These are phyloP conservation scores for Neria commutata DNA, from an alignment of 2,888 invertebrate species.

Conservation along the genomic window DNA sequence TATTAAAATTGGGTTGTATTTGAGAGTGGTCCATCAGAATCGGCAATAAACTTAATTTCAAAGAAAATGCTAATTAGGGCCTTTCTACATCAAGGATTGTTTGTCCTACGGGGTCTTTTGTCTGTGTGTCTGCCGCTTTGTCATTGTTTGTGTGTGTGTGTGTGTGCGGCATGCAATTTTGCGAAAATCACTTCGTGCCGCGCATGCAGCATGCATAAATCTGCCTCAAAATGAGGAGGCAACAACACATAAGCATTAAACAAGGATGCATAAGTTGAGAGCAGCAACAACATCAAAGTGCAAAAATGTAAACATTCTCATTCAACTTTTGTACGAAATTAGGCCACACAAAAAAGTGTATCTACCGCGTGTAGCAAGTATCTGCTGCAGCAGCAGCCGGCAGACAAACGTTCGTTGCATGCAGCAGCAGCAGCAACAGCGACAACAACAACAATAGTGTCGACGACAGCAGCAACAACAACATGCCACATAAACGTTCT, in stretches of 20 bases:
- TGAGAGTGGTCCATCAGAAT: too few species aligned
- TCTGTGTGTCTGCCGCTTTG: not conserved
- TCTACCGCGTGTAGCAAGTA: not conserved
- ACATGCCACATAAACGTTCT: not conserved
- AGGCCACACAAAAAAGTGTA: slow-evolving; percentile 55
- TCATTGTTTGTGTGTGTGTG: slow-evolving; percentile 15
- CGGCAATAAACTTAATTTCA: too few species aligned
- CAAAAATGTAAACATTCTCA: slow-evolving; percentile 48
- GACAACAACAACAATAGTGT: not conserved
- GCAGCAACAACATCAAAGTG: slow-evolving; percentile 35
- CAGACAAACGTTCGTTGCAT: slow-evolving; percentile 38
- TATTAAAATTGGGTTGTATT: too few species aligned
- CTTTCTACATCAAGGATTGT: too few species aligned
- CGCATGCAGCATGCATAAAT: slow-evolving; percentile 3
- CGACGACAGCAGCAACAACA: not conserved
- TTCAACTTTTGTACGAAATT: slow-evolving; percentile 42
- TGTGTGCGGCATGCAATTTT: slow-evolving; percentile 26
- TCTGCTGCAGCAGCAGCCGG: slow-evolving; percentile 22
- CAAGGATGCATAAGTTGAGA: slow-evolving; percentile 24
- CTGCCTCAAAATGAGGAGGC: slow-evolving; percentile 30
- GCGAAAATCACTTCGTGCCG: not conserved
- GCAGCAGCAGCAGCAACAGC: not conserved
- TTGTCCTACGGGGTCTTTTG: not conserved
- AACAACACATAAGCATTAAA: slow-evolving; percentile 39
- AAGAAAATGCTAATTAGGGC: too few species aligned